Evolutionary conservation across 2,113 vertebrate genomes (phyloP).

Genomic region (Eira barbara): DNA sequence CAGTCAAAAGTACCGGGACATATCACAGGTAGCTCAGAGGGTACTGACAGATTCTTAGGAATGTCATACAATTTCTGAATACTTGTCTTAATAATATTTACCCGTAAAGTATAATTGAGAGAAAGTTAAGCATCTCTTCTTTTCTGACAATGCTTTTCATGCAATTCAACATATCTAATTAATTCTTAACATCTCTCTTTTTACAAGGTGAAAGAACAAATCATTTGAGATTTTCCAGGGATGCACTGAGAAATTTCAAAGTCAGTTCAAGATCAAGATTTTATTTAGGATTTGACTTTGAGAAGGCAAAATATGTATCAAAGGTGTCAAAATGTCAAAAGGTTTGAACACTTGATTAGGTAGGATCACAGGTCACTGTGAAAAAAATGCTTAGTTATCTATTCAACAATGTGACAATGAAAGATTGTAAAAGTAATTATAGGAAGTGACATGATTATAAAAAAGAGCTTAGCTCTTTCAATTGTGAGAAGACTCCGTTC

Average conservation of each 20-base stretch:
- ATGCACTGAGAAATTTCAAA: neutral
- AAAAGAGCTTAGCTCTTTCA: neutral
- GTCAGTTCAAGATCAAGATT: constrained; percentile 8
- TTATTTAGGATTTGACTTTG: constrained; percentile 10
- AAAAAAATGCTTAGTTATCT: neutral
- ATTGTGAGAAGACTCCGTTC: neutral
- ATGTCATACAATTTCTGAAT: neutral
- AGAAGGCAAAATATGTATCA: neutral
- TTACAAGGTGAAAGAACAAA: neutral
- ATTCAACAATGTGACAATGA: neutral
- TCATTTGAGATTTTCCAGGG: neutral
- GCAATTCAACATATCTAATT: neutral
- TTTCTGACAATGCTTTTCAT: neutral
- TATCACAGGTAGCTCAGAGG: neutral
- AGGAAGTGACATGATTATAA: neutral
- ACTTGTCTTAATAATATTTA: neutral
- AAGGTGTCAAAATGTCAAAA: neutral
- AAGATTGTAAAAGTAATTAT: neutral
- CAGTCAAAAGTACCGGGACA: neutral
- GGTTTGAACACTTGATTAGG: neutral
- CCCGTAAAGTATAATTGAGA: neutral
- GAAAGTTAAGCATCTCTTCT: neutral
- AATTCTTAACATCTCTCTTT: constrained; percentile 39
- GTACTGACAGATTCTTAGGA: neutral
- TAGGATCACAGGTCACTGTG: neutral